A percentile compares a stretch with the other conserved stretches of the same genome.
Conservation (phyloP, 1,140 invertebrate genomes). For the Atta texana region DNA sequence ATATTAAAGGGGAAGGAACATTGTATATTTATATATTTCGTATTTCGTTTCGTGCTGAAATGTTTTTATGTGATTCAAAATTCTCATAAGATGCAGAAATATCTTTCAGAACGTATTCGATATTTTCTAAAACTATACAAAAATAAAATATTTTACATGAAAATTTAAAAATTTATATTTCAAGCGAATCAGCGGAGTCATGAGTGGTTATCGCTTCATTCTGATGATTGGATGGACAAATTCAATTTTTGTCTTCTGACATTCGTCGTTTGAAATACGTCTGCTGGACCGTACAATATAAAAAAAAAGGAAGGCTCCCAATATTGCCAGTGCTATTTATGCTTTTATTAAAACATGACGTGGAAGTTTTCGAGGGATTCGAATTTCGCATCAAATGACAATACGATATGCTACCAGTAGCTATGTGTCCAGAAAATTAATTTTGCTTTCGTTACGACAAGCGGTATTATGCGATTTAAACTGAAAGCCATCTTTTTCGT, state of each 20-base stretch:
- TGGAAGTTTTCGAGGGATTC: neutral
- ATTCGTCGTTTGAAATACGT: too few relatives aligned
- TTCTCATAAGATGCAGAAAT: neutral
- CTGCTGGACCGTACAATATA: neutral
- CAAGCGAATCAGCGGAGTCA: neutral
- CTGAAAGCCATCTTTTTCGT: neutral
- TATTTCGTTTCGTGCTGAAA: neutral
- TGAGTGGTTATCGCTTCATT: neutral
- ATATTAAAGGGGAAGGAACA: neutral
- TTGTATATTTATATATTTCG: neutral
- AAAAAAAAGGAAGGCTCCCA: neutral
- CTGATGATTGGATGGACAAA: neutral
- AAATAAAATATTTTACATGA: neutral
- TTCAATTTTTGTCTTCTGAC: neutral
- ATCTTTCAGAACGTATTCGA: neutral
- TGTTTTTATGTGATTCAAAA: neutral
- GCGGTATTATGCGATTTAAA: neutral
- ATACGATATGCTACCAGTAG: neutral
- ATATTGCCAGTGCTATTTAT: neutral
- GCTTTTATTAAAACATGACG: constrained; percentile 2
- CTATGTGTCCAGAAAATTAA: neutral
- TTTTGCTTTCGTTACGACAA: neutral
- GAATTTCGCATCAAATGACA: neutral
- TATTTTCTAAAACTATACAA: too few relatives aligned
- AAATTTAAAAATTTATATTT: neutral